Base-by-base conservation (phyloP, 2,113 vertebrate genomes). In the Caloenas nicobarica region DNA sequence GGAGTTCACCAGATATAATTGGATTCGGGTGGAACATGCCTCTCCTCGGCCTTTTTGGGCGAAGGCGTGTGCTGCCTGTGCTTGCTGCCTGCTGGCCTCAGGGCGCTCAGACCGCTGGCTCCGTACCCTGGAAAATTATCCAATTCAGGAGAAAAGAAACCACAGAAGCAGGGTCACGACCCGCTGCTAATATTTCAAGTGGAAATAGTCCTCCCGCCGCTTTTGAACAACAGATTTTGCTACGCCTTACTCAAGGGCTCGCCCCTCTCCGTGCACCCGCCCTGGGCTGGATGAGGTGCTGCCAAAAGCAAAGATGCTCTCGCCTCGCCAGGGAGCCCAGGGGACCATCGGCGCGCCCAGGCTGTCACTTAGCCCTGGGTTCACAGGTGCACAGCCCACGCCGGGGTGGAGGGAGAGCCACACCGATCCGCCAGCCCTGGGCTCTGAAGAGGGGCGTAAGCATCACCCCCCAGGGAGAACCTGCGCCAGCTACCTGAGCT, bases 1-100 rank as follows among this genome's bases (percentile, higher is more conserved):
- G 76, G 88, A 91, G 96, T 82, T 99, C 98, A 99, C 98, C 98
- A 98, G 96, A 99, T 97, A 65, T 99, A 99, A 98, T 99, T 99
- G 97, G 98, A 98, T 97, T 99, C 99, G 65, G 98, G 98, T 86
- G 98, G 98, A 60, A 97, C 96, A 10, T 91, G 97, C 53, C n/a
- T 95, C 84, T 98, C 98, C 93, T 98, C 97, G 0, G 96, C 83
- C 96, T 97, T 98, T 97, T 98, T 99, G 21, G 95, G 97, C 0
- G 94, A 98, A 93, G 98, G 97, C 22, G 96, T 96, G 94, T 97
- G 98, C 92, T 98, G 97, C 97, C 98, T 97, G 81, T 98, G 97
- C 93, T 97, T 97, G 97, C 97, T 86, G 97, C 97, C 96, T 72
- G 98, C 95, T 83, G 98, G 97, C 97, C 98, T 98, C 93, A 96